Evolutionary conservation across 2,888 invertebrate genomes (phyloP), one percentile per base, ranked within the genome.

Genomic region (Phoenoteleia sp.): DNA sequence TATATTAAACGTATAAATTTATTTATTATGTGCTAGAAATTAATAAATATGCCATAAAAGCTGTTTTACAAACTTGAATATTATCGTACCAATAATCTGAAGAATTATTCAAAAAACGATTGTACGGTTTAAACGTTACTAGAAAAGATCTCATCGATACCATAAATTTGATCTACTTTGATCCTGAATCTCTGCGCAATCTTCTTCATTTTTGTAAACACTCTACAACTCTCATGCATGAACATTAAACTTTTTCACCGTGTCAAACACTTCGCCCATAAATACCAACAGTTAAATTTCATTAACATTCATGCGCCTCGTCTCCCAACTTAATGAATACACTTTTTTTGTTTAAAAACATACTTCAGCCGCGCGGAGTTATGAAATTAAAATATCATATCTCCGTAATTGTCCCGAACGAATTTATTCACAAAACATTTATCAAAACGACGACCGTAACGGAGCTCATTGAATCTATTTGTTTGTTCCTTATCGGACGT

Each of bases 381-480:
- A 77, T 39, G 17, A 52, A 67, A 67, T 74, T 74, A 58, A 74
- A 69, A 75, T 69, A 69, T 75, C 54, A 69, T 62, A 69, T 62
- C 49, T 56, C 3, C n/a, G 74, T 71, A 71, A 82, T 82, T 76
- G 76, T 82, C 56, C 64, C 64, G 64, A 76, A 82, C 75, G 69
- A 71, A 82, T 81, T 56, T 74, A 74, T 74, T 66, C 74, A 21
- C n/a, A 25, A 74, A 36, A 27, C 52, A 42, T 76, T 76, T 69
- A 69, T 69, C 62, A 52, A 69, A 71, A 54, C 7, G 52, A 17
- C 42, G 23, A 64, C 45, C 64, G 54, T 62, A 79, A 54, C 69
- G 25, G 33, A 52, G 62, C 21, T 19, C 27, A 66, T 56, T 23
- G 25, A 39, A 67, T 6, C 36, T 9, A n/a, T 39, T 67, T 67